These are phyloP conservation scores for Caenorhabditis drosophilae DNA, from an alignment of 2,888 invertebrate species.

Conservation along the genomic window DNA sequence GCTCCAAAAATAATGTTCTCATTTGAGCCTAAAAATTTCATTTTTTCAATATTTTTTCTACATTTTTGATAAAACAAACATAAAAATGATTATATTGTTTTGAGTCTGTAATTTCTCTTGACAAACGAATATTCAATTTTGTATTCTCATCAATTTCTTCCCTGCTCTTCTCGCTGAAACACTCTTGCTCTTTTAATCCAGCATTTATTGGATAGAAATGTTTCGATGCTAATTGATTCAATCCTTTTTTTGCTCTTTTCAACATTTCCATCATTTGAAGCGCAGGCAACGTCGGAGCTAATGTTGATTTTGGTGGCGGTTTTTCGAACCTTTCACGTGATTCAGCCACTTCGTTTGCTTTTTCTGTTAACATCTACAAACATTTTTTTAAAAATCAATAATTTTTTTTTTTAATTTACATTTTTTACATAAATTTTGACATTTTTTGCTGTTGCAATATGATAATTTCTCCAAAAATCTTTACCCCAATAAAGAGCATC, in stretches of 20 bases:
- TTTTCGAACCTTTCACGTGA: background rate
- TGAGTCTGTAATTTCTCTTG: slow-evolving; percentile 4
- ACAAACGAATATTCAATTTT: slow-evolving; percentile 22
- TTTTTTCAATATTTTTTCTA: background rate
- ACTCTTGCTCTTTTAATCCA: slow-evolving; percentile 11
- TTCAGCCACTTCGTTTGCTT: background rate
- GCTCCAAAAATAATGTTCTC: slow-evolving; percentile 33
- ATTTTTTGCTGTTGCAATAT: background rate
- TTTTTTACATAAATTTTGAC: slow-evolving; percentile 6
- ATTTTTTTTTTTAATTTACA: background rate
- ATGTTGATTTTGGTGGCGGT: slow-evolving; percentile 18
- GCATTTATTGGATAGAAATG: slow-evolving; percentile 25
- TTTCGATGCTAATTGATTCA: slow-evolving; percentile 20
- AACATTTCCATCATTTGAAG: slow-evolving; percentile 6
- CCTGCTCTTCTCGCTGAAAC: slow-evolving; percentile 3
- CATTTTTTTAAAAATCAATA: slow-evolving; percentile 4
- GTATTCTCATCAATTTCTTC: slow-evolving; percentile 8
- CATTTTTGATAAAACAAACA: slow-evolving; percentile 11
- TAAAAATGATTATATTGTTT: slow-evolving; percentile 12
- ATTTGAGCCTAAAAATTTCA: slow-evolving; percentile 21
- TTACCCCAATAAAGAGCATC: slow-evolving; percentile 22
- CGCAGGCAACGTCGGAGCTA: slow-evolving; percentile 16
- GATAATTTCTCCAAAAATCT: slow-evolving; percentile 14
- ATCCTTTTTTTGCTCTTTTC: slow-evolving; percentile 15
- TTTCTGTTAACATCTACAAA: background rate